Base-by-base conservation (phyloP, 2,113 vertebrate genomes). In the Emydura subglobosa region DNA sequence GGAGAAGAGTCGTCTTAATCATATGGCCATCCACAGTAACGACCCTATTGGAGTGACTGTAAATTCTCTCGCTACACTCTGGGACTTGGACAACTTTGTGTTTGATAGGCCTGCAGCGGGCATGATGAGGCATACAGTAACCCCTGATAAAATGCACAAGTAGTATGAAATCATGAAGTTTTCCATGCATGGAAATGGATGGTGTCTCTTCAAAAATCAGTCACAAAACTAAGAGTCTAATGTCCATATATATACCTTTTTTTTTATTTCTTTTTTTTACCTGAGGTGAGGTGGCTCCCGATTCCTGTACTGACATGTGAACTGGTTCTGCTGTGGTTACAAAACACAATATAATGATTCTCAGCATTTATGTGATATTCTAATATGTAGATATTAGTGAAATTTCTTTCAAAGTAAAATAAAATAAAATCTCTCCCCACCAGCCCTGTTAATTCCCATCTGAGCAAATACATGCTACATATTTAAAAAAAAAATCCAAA, bases 231-330 rank as follows among this genome's bases (percentile, higher is more conserved):
- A 39, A 59, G 68, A 83, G 86, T 44, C 14, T 2, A 61, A 86
- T 22, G 47, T 44, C 61, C 83, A 50, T 17, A 80, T 4, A 47
- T 39, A n/a, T 16, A 50, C 34, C 72, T 1, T 22, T 54, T 85
- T 90, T 78, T 19, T 34, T 50, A 6, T 50, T 50, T 42, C 74
- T 82, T 29, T 55, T 57, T 83, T 2, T 3, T 97, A 98, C 98
- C 98, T 93, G 95, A 79, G 81, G 29, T 39, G 91, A 76, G 49
- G 61, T 88, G 72, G 84, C 27, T 96, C 89, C 97, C 0, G 97
- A 98, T 94, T 98, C 98, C 85, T 98, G 97, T 94, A 98, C 61
- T 42, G 98, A 96, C 51, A 92, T 76, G 50, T 85, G 98, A 92
- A 98, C 59, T 17, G 92, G 90, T 85, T 95, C 96, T 93, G 79